Base-by-base conservation (phyloP, 2,113 vertebrate species). In the Phalacrocorax brasilianus region DNA sequence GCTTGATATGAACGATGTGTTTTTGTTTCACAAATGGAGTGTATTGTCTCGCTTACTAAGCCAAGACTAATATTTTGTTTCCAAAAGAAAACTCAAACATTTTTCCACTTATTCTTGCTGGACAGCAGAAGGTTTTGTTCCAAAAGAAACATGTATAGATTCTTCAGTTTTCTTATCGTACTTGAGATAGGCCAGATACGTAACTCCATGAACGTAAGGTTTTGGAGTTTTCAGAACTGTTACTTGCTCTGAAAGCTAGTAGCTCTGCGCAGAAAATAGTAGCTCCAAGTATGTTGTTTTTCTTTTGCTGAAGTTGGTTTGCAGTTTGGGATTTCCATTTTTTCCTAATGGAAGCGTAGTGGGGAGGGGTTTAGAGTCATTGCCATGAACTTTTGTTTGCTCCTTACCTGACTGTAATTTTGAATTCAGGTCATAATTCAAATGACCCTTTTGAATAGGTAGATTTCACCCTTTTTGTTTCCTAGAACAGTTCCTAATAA, bases 41-140 rank as follows among this genome's bases (percentile, higher is more conserved):
- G 95, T 94, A 98, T 97, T 95, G 96, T 97, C 97, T 98, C 89
- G 30, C 95, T 97, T 87, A 66, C 78, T 78, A 97, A 97, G 98
- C 98, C 98, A 98, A 98, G 96, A 98, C 97, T 98, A 98, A 98
- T 98, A 98, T 98, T 98, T 98, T 98, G 84, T 98, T 98, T 98
- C 96, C 90, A 96, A 97, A 98, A 93, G 97, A 97, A 98, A 98
- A 97, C 79, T 97, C 88, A 95, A 97, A 92, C 81, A 91, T 98
- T 98, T 96, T 98, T 98, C 95, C 97, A 97, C 71, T 98, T 98
- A 94, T 94, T 98, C 97, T 97, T 97, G 93, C 91, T 97, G 96
- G 91, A 98, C 95, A 97, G 97, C 95, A 95, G 76, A 79, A 95
- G 94, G 87, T 96, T 98, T 97, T 88, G 85, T 98, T 98, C 97